A percentile compares a stretch with the other conserved stretches of the same genome.
Conservation (phyloP, 2,797 vertebrate genomes). For the Arctocebus calabarensis region DNA sequence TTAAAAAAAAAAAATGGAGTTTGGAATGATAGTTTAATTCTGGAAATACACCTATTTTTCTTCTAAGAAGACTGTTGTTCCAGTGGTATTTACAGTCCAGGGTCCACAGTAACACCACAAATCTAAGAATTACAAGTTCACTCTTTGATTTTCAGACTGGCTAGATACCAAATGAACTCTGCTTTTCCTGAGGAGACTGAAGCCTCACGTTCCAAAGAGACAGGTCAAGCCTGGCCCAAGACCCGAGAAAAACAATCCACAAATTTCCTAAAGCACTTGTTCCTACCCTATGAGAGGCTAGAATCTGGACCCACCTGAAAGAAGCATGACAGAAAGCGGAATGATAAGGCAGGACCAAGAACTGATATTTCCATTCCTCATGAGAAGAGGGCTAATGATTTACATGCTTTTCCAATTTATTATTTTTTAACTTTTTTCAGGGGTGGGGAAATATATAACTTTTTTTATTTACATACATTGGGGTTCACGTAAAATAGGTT, state of each 20-base stretch:
- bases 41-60: neutral
- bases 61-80: neutral
- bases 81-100: slow-evolving; percentile 41
- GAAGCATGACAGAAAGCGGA: neutral
- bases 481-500: no score
- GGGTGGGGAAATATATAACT: no score
- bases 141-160: slow-evolving; percentile 52
- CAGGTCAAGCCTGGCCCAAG: neutral
- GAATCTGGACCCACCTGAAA: neutral
- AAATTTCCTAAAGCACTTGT: neutral
- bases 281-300: neutral
- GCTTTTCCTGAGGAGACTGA: neutral
- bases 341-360: neutral
- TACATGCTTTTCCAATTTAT: neutral
- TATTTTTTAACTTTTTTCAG: no score
- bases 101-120: neutral
- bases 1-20: neutral
- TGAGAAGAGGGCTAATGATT: neutral
- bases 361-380: neutral
- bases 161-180: slow-evolving; percentile 31
- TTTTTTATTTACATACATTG: no score
- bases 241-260: neutral
- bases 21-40: neutral
- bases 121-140: slow-evolving; percentile 41
- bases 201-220: neutral